phyloP scores from a whole-genome alignment of 2,797 vertebrate species.

The Gallirallus australis region DNA sequence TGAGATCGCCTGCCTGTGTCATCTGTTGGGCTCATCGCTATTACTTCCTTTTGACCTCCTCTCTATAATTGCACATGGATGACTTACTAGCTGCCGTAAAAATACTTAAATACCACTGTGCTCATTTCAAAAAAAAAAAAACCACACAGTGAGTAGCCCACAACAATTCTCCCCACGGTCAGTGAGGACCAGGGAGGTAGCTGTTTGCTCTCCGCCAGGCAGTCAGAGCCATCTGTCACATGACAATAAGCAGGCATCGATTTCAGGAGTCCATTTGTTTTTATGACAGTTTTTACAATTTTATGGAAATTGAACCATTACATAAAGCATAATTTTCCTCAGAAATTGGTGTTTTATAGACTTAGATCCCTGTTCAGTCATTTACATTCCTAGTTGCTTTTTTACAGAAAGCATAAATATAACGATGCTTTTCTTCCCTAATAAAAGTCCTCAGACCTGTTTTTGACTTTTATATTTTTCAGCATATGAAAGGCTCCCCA shows the following conservation, averaged over 20 bases:
- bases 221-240: constrained; percentile 22
- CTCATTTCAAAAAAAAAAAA: neutral
- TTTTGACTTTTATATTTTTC: neutral
- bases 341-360: constrained; percentile 6
- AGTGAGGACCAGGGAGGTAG: neutral
- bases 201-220: constrained; percentile 12
- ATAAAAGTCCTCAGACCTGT: neutral
- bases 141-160: neutral
- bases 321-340: neutral
- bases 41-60: constrained; percentile 61
- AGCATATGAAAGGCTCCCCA: neutral
- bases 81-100: constrained; percentile 28
- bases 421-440: neutral
- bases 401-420: neutral
- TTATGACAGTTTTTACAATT: constrained; percentile 26
- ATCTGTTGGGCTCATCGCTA: constrained; percentile 28
- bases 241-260: neutral
- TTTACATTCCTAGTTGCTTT: neutral
- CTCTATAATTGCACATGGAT: constrained; percentile 22
- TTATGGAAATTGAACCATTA: constrained; percentile 35
- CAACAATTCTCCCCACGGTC: neutral
- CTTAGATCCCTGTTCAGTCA: constrained; percentile 12
- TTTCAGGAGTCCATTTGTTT: constrained; percentile 25
- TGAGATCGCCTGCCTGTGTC: constrained; percentile 40
- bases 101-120: neutral